These are phyloP conservation scores for Poecile atricapillus DNA, from an alignment of 2,113 vertebrate species.

Conservation along the genomic window DNA sequence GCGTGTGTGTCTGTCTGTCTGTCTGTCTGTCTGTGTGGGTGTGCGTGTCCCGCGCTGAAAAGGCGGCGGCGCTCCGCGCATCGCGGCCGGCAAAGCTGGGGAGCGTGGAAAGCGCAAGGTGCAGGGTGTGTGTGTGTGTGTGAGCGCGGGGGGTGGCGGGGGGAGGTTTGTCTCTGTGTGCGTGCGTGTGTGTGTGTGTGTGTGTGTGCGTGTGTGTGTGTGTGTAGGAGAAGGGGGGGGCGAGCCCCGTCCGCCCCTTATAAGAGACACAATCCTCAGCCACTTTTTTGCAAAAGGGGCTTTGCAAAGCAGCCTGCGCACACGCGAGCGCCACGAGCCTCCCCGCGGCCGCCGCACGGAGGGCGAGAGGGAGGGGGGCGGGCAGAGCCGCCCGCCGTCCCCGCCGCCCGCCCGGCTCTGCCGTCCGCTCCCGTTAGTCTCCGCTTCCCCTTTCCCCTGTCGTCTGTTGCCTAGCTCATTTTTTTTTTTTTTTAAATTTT, in stretches of 20 bases:
- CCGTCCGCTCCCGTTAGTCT: background rate
- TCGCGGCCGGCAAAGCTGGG: slow-evolving; percentile 67
- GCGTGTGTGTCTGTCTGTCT: no score
- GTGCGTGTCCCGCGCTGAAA: no score
- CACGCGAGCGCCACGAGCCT: slow-evolving; percentile 79
- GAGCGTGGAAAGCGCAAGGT: slow-evolving; percentile 76
- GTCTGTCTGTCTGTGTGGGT: no score
- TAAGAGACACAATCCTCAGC: slow-evolving; percentile 53
- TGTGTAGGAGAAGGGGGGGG: background rate
- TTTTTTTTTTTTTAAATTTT: background rate
- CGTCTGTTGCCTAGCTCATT: background rate
- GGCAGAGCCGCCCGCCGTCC: background rate
- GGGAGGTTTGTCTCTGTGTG: background rate
- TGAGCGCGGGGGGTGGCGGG: background rate
- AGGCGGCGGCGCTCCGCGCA: no score
- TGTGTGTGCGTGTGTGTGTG: background rate
- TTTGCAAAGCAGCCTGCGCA: slow-evolving; percentile 62
- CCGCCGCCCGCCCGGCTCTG: background rate
- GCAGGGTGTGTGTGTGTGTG: slow-evolving; percentile 48
- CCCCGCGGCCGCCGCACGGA: slow-evolving; percentile 67
- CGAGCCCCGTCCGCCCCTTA: slow-evolving; percentile 56
- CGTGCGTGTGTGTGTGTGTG: background rate
- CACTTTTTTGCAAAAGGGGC: slow-evolving; percentile 40
- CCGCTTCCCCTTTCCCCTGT: background rate
- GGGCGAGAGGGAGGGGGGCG: slow-evolving; percentile 58